Base-by-base conservation (phyloP, 2,113 vertebrate genomes). In the Neotoma lepida region DNA sequence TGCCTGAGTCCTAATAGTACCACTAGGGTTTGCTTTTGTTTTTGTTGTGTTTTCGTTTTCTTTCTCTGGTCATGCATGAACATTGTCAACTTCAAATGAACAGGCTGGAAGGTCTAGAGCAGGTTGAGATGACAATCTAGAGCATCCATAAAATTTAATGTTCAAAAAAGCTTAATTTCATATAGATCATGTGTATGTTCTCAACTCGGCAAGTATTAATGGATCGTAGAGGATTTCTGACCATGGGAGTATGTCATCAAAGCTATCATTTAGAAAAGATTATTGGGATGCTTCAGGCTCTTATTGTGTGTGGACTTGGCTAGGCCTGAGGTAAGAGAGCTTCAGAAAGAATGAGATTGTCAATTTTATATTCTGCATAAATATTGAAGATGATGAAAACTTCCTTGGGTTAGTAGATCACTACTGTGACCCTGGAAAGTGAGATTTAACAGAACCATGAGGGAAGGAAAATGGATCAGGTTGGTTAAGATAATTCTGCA, bases 301-400 rank as follows among this genome's bases (percentile, higher is more conserved):
- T 56, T 28, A 61, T 18, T 61, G 6, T 28, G 51, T 61, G 6
- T 28, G 51, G n/a, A 56, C 44, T 54, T 56, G 30, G 6, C 13
- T 85, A 41, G 89, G 74, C 1, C 58, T 41, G 63, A 5, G 8
- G 41, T 33, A 12, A 64, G 13, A 39, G 28, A 77, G 41, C n/a
- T 93, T 89, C 87, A 89, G 41, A 76, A 87, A 76, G 26, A 14
- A 81, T 39, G 28, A 94, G 35, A 41, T 3, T 26, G 22, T 81
- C 35, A 54, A 2, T 20, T 56, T 51, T 26, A 91, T 33, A 80
- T 80, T 28, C 49, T 95, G 14, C 18, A 85, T 3, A 74, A 51
- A 86, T 39, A 68, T 76, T 51, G 66, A 94, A 89, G n/a, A 24
- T 26, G 49, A 41, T 84, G 70, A 66, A 81, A 96, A 56, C 46